Conservation (phyloP, 1,140 invertebrate genomes). For the Mesaphorura yosii region DNA sequence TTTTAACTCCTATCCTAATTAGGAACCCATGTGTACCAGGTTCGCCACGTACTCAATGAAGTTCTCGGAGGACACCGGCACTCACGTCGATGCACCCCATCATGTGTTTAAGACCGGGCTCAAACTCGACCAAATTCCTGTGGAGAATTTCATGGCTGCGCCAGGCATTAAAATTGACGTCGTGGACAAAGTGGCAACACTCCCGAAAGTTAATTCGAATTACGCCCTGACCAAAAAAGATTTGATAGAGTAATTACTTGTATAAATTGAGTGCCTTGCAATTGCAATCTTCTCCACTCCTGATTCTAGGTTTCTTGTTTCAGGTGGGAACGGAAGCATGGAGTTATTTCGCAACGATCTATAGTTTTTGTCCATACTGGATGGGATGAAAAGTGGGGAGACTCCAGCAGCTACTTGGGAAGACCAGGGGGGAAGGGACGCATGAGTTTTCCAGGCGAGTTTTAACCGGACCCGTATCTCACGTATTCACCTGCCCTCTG, state of each 20-base stretch:
- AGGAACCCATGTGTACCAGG: not conserved
- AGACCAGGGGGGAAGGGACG: not conserved
- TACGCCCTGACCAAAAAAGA: conserved; percentile 3
- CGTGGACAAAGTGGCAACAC: conserved; percentile 10
- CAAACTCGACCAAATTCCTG: conserved; percentile 16
- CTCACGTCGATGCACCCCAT: conserved; percentile 21
- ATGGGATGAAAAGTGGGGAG: conserved; percentile 11
- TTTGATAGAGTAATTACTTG: conserved; percentile 3
- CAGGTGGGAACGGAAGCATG: conserved; percentile 15
- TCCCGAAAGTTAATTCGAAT: not conserved
- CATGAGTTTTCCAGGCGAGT: conserved; percentile 8
- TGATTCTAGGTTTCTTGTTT: not conserved
- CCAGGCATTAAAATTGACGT: conserved; percentile 12
- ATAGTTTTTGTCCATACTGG: conserved; percentile 11
- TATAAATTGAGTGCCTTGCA: not conserved
- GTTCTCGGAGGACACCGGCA: not conserved
- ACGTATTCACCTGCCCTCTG: not conserved
- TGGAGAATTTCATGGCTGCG: conserved; percentile 4
- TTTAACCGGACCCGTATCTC: not conserved
- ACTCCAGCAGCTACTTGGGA: conserved; percentile 9
- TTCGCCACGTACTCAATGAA: conserved; percentile 11
- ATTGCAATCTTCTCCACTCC: not conserved
- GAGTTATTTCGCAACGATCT: conserved; percentile 7
- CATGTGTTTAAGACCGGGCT: conserved; percentile 10
- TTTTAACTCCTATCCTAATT: not conserved